These are phyloP conservation scores for Heliconius congener DNA, from an alignment of 1,140 invertebrate genomes.

Conservation along the genomic window DNA sequence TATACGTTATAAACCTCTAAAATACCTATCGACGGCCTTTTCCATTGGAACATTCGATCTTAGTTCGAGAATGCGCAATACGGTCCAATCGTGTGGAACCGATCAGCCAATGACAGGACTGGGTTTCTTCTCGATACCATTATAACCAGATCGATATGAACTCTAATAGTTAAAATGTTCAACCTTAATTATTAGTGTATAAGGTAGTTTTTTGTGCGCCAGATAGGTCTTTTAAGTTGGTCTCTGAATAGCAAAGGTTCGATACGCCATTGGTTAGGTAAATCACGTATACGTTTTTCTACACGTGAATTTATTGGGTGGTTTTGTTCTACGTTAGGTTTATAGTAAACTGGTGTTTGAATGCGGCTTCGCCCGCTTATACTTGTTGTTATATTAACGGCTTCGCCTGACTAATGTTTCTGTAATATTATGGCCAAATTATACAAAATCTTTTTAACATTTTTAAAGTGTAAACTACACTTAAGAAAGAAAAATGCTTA, in stretches of 20 bases:
- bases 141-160: conserved; percentile 46
- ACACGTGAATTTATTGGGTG: conserved; percentile 33
- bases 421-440: too few species aligned
- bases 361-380: too few species aligned
- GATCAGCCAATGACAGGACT: conserved; percentile 66
- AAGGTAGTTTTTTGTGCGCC: conserved; percentile 17
- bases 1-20: conserved; percentile 6
- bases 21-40: conserved; percentile 67
- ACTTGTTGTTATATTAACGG: too few species aligned
- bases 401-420: too few species aligned
- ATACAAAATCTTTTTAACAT: too few species aligned
- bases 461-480: too few species aligned
- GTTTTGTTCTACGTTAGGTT: neutral
- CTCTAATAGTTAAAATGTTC: conserved; percentile 27
- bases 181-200: conserved; percentile 18
- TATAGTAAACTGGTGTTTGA: neutral
- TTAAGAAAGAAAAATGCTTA: too few species aligned
- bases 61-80: conserved; percentile 66
- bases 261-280: conserved; percentile 70
- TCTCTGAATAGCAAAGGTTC: conserved; percentile 62
- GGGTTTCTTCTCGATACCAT: conserved; percentile 60
- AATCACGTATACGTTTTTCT: conserved; percentile 62
- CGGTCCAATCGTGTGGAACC: conserved; percentile 73
- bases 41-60: conserved; percentile 64
- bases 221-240: conserved; percentile 48